A percentile compares a stretch with the other conserved stretches of the same genome.
Conservation (phyloP, 30 jellyfish, hydroid and myxozoan species). For the Rhopilema esculentum region DNA sequence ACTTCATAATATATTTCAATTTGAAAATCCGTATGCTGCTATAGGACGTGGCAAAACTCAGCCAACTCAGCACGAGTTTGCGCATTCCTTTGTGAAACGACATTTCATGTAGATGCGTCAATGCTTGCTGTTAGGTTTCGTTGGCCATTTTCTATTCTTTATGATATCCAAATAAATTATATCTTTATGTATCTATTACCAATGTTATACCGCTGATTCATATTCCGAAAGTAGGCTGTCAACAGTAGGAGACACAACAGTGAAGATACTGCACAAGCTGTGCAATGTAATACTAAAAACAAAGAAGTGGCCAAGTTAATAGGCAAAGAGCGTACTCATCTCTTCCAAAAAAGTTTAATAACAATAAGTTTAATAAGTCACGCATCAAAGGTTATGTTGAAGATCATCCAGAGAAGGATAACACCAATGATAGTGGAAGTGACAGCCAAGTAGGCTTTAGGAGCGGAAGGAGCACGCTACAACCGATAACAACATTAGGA, state of each 20-base stretch:
- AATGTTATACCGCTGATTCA: too few species aligned
- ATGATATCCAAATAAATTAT: too few species aligned
- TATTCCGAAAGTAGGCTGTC: not conserved
- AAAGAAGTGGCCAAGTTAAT: not conserved
- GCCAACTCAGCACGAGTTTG: too few species aligned
- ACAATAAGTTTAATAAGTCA: not conserved
- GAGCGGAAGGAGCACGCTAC: not conserved
- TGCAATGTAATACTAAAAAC: not conserved
- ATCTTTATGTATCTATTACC: too few species aligned
- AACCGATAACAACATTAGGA: not conserved
- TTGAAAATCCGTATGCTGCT: too few species aligned
- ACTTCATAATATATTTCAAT: too few species aligned
- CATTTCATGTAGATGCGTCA: too few species aligned
- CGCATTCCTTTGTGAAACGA: too few species aligned
- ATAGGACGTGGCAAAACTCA: too few species aligned
- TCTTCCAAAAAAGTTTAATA: too few species aligned
- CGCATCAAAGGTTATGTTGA: not conserved
- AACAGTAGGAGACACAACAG: not conserved
- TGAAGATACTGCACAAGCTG: not conserved
- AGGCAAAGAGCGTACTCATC: not conserved
- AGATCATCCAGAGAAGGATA: not conserved
- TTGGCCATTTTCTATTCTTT: too few species aligned
- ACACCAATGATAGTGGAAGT: not conserved
- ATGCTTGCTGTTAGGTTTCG: too few species aligned
- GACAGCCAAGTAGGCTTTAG: not conserved